A percentile compares a stretch with the other conserved stretches of the same genome.
These are phyloP conservation scores for Drosophila meridiana DNA, from an alignment of 2,888 invertebrate species.

Conservation along the genomic window DNA sequence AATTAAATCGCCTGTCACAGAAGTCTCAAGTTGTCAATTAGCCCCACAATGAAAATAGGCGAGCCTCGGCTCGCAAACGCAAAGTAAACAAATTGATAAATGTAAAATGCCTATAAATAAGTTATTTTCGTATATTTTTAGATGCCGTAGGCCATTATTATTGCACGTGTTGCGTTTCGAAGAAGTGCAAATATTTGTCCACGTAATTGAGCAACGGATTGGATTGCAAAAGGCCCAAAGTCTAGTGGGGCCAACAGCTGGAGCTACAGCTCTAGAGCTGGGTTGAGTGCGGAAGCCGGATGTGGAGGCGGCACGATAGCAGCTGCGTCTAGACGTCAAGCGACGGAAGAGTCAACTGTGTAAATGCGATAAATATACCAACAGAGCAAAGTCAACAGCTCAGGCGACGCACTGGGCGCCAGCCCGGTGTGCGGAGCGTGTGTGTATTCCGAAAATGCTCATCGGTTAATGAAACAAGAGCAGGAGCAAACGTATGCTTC, in stretches of 20 bases:
- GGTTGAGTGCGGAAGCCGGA: constrained; percentile 3
- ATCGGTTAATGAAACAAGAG: constrained; percentile 27
- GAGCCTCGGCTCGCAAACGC: not conserved
- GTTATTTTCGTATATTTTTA: constrained; percentile 43
- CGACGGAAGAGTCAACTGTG: constrained; percentile 34
- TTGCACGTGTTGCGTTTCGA: constrained; percentile 52
- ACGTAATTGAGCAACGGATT: constrained; percentile 73
- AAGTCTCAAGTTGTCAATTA: constrained; percentile 70
- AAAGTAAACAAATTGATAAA: constrained; percentile 44
- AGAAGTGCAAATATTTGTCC: constrained; percentile 55
- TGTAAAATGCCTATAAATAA: constrained; percentile 59
- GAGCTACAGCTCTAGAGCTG: not conserved
- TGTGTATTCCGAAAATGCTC: constrained; percentile 26
- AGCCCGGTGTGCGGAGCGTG: not conserved
- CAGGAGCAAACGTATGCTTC: constrained; percentile 1
- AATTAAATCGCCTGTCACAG: constrained; percentile 70
- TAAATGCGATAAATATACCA: constrained; percentile 59
- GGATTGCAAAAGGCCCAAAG: constrained; percentile 36
- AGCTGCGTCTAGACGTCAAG: constrained; percentile 23
- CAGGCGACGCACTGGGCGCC: constrained; percentile 23
- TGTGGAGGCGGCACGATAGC: not conserved
- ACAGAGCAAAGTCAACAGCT: constrained; percentile 48
- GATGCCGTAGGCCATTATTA: constrained; percentile 30
- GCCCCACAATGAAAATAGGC: constrained; percentile 9
- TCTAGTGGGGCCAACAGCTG: constrained; percentile 1